These are phyloP conservation scores for Crypturellus tataupa DNA, from an alignment of 2,797 vertebrate genomes.

Conservation along the genomic window DNA sequence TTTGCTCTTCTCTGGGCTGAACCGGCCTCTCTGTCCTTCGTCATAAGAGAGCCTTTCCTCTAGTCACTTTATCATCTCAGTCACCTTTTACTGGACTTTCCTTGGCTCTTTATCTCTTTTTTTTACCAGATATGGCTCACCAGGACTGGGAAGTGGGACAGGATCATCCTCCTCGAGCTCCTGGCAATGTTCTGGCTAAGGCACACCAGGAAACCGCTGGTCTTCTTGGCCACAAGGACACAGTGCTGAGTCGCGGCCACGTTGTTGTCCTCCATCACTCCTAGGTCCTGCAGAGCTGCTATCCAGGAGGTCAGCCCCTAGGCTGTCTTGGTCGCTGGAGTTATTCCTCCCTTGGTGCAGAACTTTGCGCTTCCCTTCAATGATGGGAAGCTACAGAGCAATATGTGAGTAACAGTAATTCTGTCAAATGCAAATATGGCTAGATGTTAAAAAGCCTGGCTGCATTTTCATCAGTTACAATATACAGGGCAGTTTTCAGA, in stretches of 20 bases:
- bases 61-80: too few relatives aligned
- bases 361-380: too few relatives aligned
- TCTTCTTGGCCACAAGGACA: not conserved
- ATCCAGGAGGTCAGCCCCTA: not conserved
- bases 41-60: not conserved
- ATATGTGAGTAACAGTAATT: not conserved
- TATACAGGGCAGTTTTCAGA: not conserved
- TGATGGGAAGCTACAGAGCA: not conserved
- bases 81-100: not conserved
- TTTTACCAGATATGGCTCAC: not conserved
- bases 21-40: not conserved
- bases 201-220: not conserved
- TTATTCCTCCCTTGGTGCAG: not conserved
- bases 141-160: not conserved
- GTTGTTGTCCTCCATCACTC: not conserved
- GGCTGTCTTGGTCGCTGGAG: too few relatives aligned
- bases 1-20: too few relatives aligned
- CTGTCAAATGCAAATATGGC: not conserved
- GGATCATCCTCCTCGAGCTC: not conserved
- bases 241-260: not conserved
- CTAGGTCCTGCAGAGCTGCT: not conserved
- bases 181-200: not conserved
- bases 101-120: not conserved
- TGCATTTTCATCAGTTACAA: not conserved
- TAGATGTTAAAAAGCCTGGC: not conserved